Percentiles rank a stretch among this genome's conserved stretches.
phyloP scores from a whole-genome alignment of 2,797 vertebrate genomes.

The Poecilia picta region DNA sequence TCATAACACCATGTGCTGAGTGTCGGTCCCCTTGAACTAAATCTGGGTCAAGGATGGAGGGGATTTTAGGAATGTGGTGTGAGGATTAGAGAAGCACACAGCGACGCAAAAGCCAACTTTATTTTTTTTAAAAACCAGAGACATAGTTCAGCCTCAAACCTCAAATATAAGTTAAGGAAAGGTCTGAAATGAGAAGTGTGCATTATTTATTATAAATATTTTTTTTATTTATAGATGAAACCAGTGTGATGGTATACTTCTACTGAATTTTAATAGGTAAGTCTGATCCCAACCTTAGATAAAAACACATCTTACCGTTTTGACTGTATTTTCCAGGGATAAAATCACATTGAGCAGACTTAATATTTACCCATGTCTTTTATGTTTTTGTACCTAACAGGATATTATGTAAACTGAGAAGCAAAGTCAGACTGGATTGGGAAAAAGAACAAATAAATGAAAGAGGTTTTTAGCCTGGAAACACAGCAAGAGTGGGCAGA shows the following conservation, averaged over 20 bases:
- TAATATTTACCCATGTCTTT: background rate
- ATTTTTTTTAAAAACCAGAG: background rate
- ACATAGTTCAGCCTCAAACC: background rate
- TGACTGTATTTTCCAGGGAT: background rate
- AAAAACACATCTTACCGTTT: background rate
- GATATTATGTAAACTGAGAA: background rate
- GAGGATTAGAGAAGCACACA: conserved; percentile 1
- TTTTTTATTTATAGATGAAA: background rate
- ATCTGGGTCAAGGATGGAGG: background rate
- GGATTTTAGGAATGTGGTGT: background rate
- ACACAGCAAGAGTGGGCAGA: background rate
- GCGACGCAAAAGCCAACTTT: background rate
- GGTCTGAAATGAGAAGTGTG: background rate
- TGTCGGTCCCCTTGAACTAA: background rate
- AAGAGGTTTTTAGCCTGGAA: background rate
- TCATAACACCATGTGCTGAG: background rate
- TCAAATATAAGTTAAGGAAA: background rate
- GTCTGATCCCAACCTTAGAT: background rate
- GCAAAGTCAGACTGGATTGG: background rate
- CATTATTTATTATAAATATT: background rate
- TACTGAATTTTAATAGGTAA: background rate
- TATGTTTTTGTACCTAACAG: background rate
- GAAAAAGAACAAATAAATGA: background rate
- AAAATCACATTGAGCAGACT: background rate
- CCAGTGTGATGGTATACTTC: background rate